These are phyloP conservation scores for Cyrtorhinus lividipennis DNA, from an alignment of 1,140 invertebrate genomes.

Conservation along the genomic window DNA sequence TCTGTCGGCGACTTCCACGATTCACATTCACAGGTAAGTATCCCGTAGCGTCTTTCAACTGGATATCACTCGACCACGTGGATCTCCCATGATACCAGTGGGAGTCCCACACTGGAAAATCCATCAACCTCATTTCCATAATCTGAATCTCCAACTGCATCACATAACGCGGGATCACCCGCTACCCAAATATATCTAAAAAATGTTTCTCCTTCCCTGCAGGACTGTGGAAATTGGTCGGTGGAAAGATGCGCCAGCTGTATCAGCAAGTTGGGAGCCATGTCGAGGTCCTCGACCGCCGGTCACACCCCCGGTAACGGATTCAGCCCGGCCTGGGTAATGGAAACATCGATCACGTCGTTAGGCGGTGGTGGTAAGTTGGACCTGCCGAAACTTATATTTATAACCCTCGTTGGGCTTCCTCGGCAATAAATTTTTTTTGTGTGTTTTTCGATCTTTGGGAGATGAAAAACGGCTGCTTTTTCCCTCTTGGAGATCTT, in stretches of 20 bases:
- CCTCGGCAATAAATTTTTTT: no score
- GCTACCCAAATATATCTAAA: background rate
- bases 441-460: no score
- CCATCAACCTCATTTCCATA: no score
- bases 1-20: slow-evolving; percentile 26
- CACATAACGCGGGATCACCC: no score
- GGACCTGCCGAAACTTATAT: no score
- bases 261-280: slow-evolving; percentile 54
- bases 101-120: no score
- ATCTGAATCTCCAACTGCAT: no score
- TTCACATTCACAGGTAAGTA: slow-evolving; percentile 12
- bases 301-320: slow-evolving; percentile 30
- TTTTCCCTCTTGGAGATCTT: no score
- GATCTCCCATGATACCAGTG: no score
- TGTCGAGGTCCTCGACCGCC: slow-evolving; percentile 43
- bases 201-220: background rate
- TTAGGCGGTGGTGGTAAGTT: background rate
- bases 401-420: no score
- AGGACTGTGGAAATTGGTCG: slow-evolving; percentile 25
- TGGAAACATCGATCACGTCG: slow-evolving; percentile 30
- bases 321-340: slow-evolving; percentile 49
- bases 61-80: slow-evolving; percentile 1
- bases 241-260: slow-evolving; percentile 46
- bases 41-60: no score
- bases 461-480: no score